Conservation (phyloP, 2,888 invertebrate species). For the Scaptodrosophila latifasciaeformis region DNA sequence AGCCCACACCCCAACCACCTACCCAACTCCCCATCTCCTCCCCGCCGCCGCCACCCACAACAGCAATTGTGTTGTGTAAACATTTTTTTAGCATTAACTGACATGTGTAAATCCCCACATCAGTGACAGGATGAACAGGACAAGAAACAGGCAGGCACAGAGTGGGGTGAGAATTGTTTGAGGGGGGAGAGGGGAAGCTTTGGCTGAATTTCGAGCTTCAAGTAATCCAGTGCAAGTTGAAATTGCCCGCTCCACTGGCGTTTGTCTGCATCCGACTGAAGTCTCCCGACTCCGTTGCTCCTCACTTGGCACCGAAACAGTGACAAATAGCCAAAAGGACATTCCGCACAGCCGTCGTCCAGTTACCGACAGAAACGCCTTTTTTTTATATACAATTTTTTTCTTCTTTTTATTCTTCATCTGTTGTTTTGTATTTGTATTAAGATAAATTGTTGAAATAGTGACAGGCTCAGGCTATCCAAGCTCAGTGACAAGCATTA, state of each 20-base stretch:
- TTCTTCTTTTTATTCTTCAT: too few species aligned
- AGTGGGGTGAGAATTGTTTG: conserved; percentile 9
- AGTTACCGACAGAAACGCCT: conserved; percentile 52
- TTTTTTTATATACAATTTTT: too few species aligned
- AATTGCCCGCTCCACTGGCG: conserved; percentile 25
- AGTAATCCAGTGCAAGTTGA: conserved; percentile 5
- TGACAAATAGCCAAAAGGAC: conserved; percentile 46
- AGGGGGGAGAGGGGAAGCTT: conserved; percentile 8
- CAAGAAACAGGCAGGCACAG: background rate
- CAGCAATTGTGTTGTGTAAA: conserved; percentile 63
- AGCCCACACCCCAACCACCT: background rate
- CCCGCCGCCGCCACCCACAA: background rate
- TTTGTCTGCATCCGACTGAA: conserved; percentile 3
- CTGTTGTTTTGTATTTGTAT: too few species aligned
- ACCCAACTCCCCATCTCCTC: background rate
- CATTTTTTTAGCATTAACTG: conserved; percentile 64
- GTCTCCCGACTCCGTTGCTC: conserved; percentile 13
- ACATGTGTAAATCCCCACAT: conserved; percentile 53
- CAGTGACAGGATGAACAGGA: conserved; percentile 4
- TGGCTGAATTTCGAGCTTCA: background rate
- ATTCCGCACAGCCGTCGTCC: conserved; percentile 15
- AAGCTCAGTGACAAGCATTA: too few species aligned
- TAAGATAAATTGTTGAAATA: conserved; percentile 61
- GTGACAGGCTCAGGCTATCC: conserved; percentile 38
- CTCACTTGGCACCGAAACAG: conserved; percentile 43